These are phyloP conservation scores for Polietes domitor DNA, from an alignment of 2,888 invertebrate species.

Conservation along the genomic window DNA sequence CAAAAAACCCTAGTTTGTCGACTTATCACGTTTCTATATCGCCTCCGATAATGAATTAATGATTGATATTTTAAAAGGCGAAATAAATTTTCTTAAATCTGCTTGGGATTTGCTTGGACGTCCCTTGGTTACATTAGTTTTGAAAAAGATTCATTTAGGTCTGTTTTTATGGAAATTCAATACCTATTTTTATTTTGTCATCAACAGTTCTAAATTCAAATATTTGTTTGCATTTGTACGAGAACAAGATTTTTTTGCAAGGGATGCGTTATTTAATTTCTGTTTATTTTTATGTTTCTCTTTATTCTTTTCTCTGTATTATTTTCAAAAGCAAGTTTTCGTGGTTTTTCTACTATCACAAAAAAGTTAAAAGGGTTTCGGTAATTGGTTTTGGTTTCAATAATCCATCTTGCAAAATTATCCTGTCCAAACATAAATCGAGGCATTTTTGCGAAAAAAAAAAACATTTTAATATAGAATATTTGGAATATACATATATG, in stretches of 20 bases:
- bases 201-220: background rate
- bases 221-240: slow-evolving; percentile 62
- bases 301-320: slow-evolving; percentile 49
- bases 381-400: slow-evolving; percentile 42
- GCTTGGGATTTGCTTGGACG: slow-evolving; percentile 99
- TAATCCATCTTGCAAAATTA: slow-evolving; percentile 17
- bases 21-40: slow-evolving; percentile 98
- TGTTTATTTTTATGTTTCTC: slow-evolving; percentile 68
- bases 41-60: slow-evolving; percentile 98
- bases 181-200: slow-evolving; percentile 58
- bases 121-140: slow-evolving; percentile 95
- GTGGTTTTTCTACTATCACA: slow-evolving; percentile 49
- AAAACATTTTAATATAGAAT: background rate
- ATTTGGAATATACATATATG: background rate
- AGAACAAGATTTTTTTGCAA: slow-evolving; percentile 68
- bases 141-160: slow-evolving; percentile 95
- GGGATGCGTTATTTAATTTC: slow-evolving; percentile 70
- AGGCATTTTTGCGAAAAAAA: background rate
- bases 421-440: slow-evolving; percentile 16
- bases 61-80: slow-evolving; percentile 98
- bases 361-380: slow-evolving; percentile 5
- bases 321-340: slow-evolving; percentile 68
- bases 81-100: slow-evolving; percentile 98
- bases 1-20: slow-evolving; percentile 91
- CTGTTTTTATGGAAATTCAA: slow-evolving; percentile 72